Evolutionary conservation across 2,888 invertebrate genomes (phyloP).

Genomic region (Ophion ellenae): DNA sequence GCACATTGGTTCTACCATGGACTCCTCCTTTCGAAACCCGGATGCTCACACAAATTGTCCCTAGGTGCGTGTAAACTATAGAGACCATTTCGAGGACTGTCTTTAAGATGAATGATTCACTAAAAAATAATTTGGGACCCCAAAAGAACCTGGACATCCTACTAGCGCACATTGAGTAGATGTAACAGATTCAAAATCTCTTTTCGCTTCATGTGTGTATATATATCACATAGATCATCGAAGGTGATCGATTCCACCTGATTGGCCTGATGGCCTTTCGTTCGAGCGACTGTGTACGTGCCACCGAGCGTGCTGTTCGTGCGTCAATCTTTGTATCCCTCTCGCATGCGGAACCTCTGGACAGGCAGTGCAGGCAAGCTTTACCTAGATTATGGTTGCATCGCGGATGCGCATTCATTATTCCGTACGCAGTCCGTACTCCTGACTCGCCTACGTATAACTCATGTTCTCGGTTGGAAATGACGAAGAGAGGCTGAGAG

Average conservation of each 20-base stretch:
- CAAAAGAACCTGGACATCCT: too few relatives aligned
- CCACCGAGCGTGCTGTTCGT: constrained; percentile 6
- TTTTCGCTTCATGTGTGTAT: too few relatives aligned
- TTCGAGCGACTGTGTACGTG: constrained; percentile 11
- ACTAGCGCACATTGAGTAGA: too few relatives aligned
- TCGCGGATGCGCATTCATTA: constrained; percentile 66
- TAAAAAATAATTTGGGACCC: too few relatives aligned
- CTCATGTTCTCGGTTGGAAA: neutral
- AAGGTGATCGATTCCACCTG: constrained; percentile 67
- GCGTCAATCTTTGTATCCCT: constrained; percentile 7
- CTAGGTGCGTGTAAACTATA: too few relatives aligned
- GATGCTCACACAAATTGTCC: too few relatives aligned
- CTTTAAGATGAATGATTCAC: too few relatives aligned
- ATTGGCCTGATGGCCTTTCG: constrained; percentile 43
- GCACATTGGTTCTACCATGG: too few relatives aligned
- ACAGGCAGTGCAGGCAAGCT: constrained; percentile 23
- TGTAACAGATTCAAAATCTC: too few relatives aligned
- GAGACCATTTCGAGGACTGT: too few relatives aligned
- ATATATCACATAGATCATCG: constrained; percentile 56
- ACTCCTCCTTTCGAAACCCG: too few relatives aligned
- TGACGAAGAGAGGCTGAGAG: neutral
- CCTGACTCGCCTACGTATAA: constrained; percentile 69
- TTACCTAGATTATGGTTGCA: constrained; percentile 51
- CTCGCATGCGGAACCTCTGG: constrained; percentile 6
- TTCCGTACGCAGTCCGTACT: constrained; percentile 60